Conservation (phyloP, 2,797 vertebrate genomes). For the Myioborus melanocephalus region DNA sequence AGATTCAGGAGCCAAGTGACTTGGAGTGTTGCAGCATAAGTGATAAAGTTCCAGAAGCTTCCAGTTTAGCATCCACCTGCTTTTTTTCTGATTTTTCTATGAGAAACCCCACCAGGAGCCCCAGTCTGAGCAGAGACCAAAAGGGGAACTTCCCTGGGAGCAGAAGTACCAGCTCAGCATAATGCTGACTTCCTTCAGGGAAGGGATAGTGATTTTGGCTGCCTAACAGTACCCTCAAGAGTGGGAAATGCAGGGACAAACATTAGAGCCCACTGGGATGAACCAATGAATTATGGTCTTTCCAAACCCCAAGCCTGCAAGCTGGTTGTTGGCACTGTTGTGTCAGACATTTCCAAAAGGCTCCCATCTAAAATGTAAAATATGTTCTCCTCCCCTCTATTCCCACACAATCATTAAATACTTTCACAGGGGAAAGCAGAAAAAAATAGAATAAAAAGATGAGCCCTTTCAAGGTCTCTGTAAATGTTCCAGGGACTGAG, state of each 20-base stretch:
- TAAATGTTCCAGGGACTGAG: not conserved
- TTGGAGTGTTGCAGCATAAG: not conserved
- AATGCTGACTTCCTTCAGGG: not conserved
- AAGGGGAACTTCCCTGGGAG: not conserved
- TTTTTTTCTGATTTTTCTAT: not conserved
- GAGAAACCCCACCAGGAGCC: not conserved
- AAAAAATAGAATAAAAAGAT: not conserved
- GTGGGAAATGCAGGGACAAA: not conserved
- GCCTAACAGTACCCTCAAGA: not conserved
- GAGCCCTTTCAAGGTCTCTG: constrained; percentile 2
- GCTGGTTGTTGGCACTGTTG: not conserved
- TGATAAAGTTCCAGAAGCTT: not conserved
- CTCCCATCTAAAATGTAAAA: not conserved
- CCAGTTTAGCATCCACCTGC: not conserved
- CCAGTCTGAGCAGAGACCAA: not conserved
- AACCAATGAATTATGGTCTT: not conserved
- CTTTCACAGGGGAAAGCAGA: not conserved
- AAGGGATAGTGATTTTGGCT: not conserved
- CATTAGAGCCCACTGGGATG: not conserved
- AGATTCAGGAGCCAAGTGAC: not conserved
- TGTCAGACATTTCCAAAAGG: not conserved
- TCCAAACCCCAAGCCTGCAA: not conserved
- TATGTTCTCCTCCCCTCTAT: not conserved
- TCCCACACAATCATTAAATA: not conserved
- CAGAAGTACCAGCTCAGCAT: not conserved